Percentiles rank a stretch among this genome's conserved stretches.
These are phyloP conservation scores for Phylloscopus collybita DNA, from an alignment of 2,797 vertebrate species.

Conservation along the genomic window DNA sequence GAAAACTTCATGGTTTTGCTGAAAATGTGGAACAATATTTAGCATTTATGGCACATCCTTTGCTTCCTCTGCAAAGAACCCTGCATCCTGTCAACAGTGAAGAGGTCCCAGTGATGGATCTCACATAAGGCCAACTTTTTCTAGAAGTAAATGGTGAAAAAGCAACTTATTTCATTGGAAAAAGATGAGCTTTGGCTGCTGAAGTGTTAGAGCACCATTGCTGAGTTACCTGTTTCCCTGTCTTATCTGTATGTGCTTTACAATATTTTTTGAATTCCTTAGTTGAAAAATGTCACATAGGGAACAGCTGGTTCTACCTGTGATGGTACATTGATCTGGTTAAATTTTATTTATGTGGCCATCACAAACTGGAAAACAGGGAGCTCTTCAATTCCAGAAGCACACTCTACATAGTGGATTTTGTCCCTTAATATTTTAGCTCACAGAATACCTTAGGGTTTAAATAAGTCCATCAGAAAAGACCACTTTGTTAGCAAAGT, in stretches of 20 bases:
- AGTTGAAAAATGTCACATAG: conserved; percentile 9
- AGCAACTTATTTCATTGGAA: neutral
- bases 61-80: neutral
- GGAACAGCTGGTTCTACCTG: neutral
- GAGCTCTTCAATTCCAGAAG: neutral
- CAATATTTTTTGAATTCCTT: conserved; percentile 3
- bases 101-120: neutral
- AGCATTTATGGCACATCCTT: neutral
- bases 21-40: neutral
- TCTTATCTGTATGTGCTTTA: neutral
- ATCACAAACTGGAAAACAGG: neutral
- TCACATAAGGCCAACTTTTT: neutral
- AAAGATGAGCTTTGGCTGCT: neutral
- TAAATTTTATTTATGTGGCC: neutral
- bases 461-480: neutral
- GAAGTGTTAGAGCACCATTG: neutral
- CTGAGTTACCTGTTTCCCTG: neutral
- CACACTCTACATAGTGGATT: neutral
- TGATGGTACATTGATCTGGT: neutral
- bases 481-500: conserved; percentile 21
- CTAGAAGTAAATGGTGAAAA: neutral
- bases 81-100: neutral
- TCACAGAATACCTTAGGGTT: neutral
- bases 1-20: neutral
- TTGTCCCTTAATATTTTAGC: conserved; percentile 31